Percentiles rank a stretch among this genome's conserved stretches.
Evolutionary conservation across 1,140 invertebrate genomes (phyloP).

Genomic region (honey bee (Apis mellifera)): Amel_HAv3.1 CM009935.2:11276501-11277000

Average conservation of each 20-base stretch:
- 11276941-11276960: too few species aligned
- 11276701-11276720: too few species aligned
- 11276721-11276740: neutral
- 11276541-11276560: neutral
- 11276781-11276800: neutral
- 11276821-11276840: conserved; percentile 50
- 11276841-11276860: conserved; percentile 61
- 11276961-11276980: too few species aligned
- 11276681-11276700: neutral
- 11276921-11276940: conserved; percentile 13
- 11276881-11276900: conserved; percentile 15
- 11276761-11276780: neutral
- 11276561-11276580: too few species aligned
- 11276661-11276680: neutral
- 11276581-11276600: too few species aligned
- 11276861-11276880: conserved; percentile 31
- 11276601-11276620: neutral
- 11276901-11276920: conserved; percentile 46
- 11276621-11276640: too few species aligned
- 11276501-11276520: neutral
- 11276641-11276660: neutral
- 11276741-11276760: neutral
- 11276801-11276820: conserved; percentile 4
- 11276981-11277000: neutral
- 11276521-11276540: neutral